Percentiles rank a stretch among this genome's conserved stretches.
phyloP scores from a whole-genome alignment of 2,113 vertebrate genomes.

The Heterotilapia buettikoferi region DNA sequence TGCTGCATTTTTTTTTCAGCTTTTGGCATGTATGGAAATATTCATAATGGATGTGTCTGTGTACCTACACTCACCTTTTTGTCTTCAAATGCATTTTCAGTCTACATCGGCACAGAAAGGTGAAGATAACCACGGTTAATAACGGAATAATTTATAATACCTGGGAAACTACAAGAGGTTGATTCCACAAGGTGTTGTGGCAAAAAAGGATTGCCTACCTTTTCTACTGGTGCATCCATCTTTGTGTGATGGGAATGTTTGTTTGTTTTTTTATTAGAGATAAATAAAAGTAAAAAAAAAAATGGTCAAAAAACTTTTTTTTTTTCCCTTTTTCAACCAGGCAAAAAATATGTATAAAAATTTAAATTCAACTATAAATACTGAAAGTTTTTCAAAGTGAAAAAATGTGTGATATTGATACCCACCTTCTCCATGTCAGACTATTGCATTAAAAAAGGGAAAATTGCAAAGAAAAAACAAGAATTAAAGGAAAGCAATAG shows the following conservation, averaged over 20 bases:
- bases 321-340: not conserved
- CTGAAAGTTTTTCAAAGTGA: not conserved
- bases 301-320: not conserved
- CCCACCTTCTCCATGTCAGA: conserved; percentile 50
- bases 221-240: conserved; percentile 24
- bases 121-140: not conserved
- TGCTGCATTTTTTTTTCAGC: not conserved
- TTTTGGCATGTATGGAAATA: not conserved
- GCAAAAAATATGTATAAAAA: not conserved
- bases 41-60: not conserved
- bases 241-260: conserved; percentile 38
- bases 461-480: not conserved
- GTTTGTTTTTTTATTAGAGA: not conserved
- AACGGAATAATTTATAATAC: not conserved
- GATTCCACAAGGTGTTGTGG: not conserved
- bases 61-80: conserved; percentile 37
- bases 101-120: not conserved
- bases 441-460: conserved; percentile 44
- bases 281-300: not conserved
- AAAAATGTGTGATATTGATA: not conserved
- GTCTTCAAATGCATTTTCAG: conserved; percentile 12
- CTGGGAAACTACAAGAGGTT: not conserved
- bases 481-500: not conserved
- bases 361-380: not conserved
- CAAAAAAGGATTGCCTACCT: conserved; percentile 41